A percentile compares a stretch with the other conserved stretches of the same genome.
Conservation (phyloP, 2,797 vertebrate genomes). For the Catostomus latipinnis region DNA sequence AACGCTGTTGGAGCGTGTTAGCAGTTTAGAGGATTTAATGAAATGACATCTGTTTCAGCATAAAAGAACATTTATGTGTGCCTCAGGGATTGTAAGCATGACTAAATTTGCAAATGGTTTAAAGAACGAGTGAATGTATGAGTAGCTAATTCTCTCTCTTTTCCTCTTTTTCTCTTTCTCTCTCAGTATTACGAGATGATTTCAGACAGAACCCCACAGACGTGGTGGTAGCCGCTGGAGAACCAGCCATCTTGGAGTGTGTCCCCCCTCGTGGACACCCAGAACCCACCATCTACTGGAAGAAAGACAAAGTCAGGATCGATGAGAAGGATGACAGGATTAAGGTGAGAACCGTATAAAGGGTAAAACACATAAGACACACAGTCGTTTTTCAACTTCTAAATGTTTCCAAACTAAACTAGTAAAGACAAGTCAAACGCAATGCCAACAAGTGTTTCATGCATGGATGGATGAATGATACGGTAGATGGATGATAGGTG, state of each 20-base stretch:
- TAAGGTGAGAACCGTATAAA: conserved; percentile 76
- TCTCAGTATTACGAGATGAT: conserved; percentile 93
- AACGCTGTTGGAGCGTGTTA: conserved; percentile 7
- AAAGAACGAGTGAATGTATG: conserved; percentile 6
- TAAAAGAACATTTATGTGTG: conserved; percentile 35
- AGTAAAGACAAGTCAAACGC: no score
- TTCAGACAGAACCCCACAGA: conserved; percentile 97
- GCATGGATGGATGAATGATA: no score
- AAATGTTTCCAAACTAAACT: no score
- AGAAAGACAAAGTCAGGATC: conserved; percentile 95
- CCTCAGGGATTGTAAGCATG: conserved; percentile 31
- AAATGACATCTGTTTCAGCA: conserved; percentile 44
- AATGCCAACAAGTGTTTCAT: no score
- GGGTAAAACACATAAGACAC: no score
- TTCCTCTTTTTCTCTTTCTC: conserved; percentile 19
- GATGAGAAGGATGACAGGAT: conserved; percentile 95
- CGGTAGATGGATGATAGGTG: no score
- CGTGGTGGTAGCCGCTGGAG: conserved; percentile 94
- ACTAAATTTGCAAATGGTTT: background rate
- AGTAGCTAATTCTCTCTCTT: conserved; percentile 5
- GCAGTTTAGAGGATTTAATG: conserved; percentile 4
- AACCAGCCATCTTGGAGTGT: conserved; percentile 96
- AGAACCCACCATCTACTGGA: conserved; percentile 98
- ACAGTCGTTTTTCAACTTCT: no score
- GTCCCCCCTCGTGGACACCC: conserved; percentile 96